Base-by-base conservation (phyloP, 2,113 vertebrate species). In the Porphyrio hochstetteri region DNA sequence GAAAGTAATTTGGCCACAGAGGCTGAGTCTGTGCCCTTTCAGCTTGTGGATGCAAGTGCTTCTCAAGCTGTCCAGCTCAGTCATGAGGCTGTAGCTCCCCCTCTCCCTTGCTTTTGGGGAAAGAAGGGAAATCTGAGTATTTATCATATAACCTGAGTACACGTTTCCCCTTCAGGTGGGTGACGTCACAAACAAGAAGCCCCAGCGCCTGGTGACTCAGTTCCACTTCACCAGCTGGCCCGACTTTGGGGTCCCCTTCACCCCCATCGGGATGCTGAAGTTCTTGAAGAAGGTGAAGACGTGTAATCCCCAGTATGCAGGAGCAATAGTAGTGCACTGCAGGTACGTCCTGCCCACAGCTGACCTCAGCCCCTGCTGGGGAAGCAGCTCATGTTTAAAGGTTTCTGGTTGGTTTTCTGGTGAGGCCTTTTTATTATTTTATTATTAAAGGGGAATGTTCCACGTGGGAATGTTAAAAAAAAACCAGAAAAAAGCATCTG, bases 151-250 rank as follows among this genome's bases (percentile, higher is more conserved):
- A 33, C 10, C 69, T 11, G 33, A 38, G 21, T 1, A 2, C 27
- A 1, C 3, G 0, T 67, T 57, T 91, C 36, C 55, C 92, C 57
- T 56, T 4, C 96, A 99, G 99, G 99, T 99, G 24, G 99, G 99
- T 0, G 99, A 99, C 3, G 94, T 99, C 80, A 99, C 99, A 5
- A 99, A 99, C 90, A 99, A 99, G 97, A 99, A 99, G 95, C 99
- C 99, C 35, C 99, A 99, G 97, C 98, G 99, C 86, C 98, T 99
- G 86, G 98, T 99, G 97, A 99, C 99, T 35, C 99, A 99, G 97
- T 99, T 99, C 97, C 99, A 99, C 97, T 99, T 99, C 96, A 99
- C 99, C 97, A 99, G 99, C 98, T 99, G 99, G 99, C 99, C 99
- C 3, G 99, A 99, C 93, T 99, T 99, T 0, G 99, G 99, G 85